phyloP scores from a whole-genome alignment of 2,797 vertebrate species.

The Morelia viridis region DNA sequence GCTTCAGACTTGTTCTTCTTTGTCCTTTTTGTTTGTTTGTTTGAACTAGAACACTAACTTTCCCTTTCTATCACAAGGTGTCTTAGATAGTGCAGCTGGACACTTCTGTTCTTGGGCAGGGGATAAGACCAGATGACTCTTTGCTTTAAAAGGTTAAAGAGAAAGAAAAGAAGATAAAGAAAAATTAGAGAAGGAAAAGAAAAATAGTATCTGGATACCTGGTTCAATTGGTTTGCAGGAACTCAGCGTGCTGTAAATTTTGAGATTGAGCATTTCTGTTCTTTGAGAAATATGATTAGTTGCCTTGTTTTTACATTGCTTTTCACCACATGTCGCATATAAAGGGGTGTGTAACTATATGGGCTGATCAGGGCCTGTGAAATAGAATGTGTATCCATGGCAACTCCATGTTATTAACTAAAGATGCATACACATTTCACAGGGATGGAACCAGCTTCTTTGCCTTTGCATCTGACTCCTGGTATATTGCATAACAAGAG shows the following conservation, averaged over 20 bases:
- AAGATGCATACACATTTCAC: not conserved
- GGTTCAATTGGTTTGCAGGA: not conserved
- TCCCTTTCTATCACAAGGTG: not conserved
- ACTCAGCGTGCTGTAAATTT: not conserved
- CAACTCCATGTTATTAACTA: constrained; percentile 13
- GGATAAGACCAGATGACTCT: not conserved
- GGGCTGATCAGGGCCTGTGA: not conserved
- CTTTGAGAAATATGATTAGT: not conserved
- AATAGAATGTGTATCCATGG: constrained; percentile 27
- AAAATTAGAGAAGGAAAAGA: not conserved
- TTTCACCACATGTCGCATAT: not conserved
- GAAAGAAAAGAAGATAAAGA: not conserved
- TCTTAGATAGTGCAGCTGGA: not conserved
- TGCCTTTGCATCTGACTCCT: not conserved
- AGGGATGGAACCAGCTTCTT: not conserved
- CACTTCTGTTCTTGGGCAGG: not conserved
- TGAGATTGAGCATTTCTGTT: not conserved
- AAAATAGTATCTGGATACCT: not conserved
- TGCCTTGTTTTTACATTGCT: not conserved
- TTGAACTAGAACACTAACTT: not conserved
- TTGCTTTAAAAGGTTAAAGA: not conserved
- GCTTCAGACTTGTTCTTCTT: not conserved
- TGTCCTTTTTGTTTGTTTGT: not conserved
- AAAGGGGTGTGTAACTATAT: constrained; percentile 2
- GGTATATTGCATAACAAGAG: not conserved